These are phyloP conservation scores for Phrynocephalus forsythii DNA, from an alignment of 2,797 vertebrate species.

Conservation along the genomic window DNA sequence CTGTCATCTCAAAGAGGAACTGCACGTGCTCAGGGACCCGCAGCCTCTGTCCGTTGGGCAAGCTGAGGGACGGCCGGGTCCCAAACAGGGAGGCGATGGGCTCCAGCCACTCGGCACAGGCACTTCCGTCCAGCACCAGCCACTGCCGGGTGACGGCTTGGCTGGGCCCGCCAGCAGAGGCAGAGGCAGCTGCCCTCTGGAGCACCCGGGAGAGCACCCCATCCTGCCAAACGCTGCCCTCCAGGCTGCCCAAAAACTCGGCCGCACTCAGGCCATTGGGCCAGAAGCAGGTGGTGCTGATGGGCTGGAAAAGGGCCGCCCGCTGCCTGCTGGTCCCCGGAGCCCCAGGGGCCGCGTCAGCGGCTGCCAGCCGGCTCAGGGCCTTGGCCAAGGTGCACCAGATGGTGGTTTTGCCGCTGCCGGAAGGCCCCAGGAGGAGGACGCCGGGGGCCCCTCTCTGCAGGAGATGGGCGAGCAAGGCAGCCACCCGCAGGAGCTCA, in stretches of 20 bases:
- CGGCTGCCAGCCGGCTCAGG: constrained; percentile 75
- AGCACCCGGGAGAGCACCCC: constrained; percentile 78
- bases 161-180: neutral
- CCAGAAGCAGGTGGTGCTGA: constrained; percentile 81
- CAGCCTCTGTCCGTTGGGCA: constrained; percentile 81
- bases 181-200: neutral
- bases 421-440: constrained; percentile 84
- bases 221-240: constrained; percentile 77
- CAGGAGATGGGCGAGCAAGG: constrained; percentile 81
- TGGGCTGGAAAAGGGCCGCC: constrained; percentile 39
- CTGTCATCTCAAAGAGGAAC: constrained; percentile 83
- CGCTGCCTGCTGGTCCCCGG: rapidly evolving
- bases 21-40: constrained; percentile 67
- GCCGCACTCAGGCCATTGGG: constrained; percentile 82
- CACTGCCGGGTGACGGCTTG: constrained; percentile 72
- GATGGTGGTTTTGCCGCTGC: constrained; percentile 87
- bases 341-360: neutral
- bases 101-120: constrained; percentile 82
- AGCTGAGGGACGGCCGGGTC: constrained; percentile 70
- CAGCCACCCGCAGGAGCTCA: constrained; percentile 67
- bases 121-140: constrained; percentile 86
- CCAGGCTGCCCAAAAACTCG: constrained; percentile 82
- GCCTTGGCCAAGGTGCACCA: constrained; percentile 81
- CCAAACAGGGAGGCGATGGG: constrained; percentile 77
- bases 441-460: constrained; percentile 70